phyloP scores from a whole-genome alignment of 2,113 vertebrate genomes.

The Protobothrops flavoviridis region DNA sequence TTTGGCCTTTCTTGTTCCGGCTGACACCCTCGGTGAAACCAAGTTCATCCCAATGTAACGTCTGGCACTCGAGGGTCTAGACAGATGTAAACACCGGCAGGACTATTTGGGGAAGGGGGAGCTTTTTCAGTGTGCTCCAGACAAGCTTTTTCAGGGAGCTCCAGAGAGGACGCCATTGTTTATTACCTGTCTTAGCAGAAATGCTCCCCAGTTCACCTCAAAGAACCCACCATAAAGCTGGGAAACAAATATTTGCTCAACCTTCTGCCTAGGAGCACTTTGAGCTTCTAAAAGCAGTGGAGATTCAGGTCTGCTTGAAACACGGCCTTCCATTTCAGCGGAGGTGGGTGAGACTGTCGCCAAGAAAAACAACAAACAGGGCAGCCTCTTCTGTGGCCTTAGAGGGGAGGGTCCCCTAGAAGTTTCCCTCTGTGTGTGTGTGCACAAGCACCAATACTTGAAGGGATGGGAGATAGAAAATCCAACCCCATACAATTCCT shows the following conservation, averaged over 20 bases:
- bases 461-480: not conserved
- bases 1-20: not conserved
- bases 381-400: conserved; percentile 24
- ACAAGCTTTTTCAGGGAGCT: not conserved
- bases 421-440: not conserved
- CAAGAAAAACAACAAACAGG: not conserved
- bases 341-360: not conserved
- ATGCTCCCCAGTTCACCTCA: conserved; percentile 40
- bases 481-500: conserved; percentile 19
- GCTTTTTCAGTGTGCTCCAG: not conserved
- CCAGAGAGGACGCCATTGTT: conserved; percentile 1
- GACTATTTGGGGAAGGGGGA: no score
- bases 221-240: conserved; percentile 5
- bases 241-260: conserved; percentile 39
- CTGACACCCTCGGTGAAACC: conserved; percentile 3
- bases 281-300: not conserved
- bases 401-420: conserved; percentile 14
- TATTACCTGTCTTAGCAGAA: conserved; percentile 36
- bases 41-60: not conserved
- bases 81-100: not conserved
- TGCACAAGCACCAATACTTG: not conserved
- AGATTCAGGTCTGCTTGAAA: not conserved
- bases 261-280: not conserved
- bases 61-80: not conserved
- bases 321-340: not conserved